Evolutionary conservation across 2,888 invertebrate genomes (phyloP).

Genomic region (Prostheceraeus crozeri): DNA sequence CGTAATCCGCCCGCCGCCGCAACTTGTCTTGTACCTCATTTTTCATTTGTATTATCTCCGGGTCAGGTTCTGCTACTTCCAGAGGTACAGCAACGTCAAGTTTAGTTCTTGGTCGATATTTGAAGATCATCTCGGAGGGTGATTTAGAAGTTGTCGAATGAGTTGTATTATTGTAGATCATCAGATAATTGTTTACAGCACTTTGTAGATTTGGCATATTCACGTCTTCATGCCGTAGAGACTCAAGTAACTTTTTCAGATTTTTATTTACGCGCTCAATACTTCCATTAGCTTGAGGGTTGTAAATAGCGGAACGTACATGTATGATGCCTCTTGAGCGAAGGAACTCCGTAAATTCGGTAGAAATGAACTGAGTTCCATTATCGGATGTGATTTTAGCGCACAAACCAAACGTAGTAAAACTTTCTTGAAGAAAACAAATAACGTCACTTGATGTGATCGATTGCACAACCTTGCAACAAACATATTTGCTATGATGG

Average conservation of each 20-base stretch:
- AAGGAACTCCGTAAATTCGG: slow-evolving; percentile 13
- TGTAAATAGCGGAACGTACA: slow-evolving; percentile 31
- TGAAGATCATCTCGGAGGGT: slow-evolving; percentile 21
- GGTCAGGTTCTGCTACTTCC: slow-evolving; percentile 10
- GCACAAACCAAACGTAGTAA: slow-evolving; percentile 9
- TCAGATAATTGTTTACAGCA: slow-evolving; percentile 21
- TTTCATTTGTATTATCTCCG: slow-evolving; percentile 18
- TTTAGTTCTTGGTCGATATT: slow-evolving; percentile 24
- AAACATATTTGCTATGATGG: slow-evolving; percentile 26
- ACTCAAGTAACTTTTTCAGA: not conserved
- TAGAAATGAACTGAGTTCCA: slow-evolving; percentile 18
- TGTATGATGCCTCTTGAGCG: slow-evolving; percentile 22
- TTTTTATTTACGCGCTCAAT: slow-evolving; percentile 26
- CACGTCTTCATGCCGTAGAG: not conserved
- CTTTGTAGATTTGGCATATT: slow-evolving; percentile 9
- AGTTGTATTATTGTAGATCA: slow-evolving; percentile 7
- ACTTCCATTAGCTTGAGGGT: slow-evolving; percentile 28
- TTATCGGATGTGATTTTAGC: slow-evolving; percentile 15
- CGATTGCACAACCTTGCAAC: slow-evolving; percentile 18
- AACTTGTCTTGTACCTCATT: slow-evolving; percentile 1
- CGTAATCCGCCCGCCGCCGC: slow-evolving; percentile 18
- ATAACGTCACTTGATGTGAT: slow-evolving; percentile 6
- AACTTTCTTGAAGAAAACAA: not conserved
- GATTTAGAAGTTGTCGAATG: slow-evolving; percentile 23
- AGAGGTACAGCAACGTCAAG: slow-evolving; percentile 4